phyloP scores from a whole-genome alignment of 1,140 invertebrate species.

The Notospermus geniculatus region DNA sequence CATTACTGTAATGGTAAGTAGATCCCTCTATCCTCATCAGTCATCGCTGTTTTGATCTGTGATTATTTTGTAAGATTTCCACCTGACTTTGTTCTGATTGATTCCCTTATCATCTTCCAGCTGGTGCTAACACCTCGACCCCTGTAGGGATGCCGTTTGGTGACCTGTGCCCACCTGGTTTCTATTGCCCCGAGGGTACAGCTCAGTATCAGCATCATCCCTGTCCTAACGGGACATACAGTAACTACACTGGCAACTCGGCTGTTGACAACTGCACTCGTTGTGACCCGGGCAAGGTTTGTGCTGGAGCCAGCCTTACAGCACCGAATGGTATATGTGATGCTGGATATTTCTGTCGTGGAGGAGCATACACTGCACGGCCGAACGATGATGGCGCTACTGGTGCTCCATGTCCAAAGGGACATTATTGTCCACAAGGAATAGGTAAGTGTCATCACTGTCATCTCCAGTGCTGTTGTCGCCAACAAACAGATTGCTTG shows the following conservation, averaged over 20 bases:
- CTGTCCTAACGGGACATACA: constrained; percentile 49
- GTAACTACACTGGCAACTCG: constrained; percentile 32
- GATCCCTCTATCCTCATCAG: too few species aligned
- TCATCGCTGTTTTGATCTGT: too few species aligned
- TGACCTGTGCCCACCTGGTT: constrained; percentile 45
- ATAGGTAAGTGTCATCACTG: constrained; percentile 28
- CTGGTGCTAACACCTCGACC: constrained; percentile 35
- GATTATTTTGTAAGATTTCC: too few species aligned
- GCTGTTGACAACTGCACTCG: constrained; percentile 33
- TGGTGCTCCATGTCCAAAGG: constrained; percentile 37
- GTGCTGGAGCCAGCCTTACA: constrained; percentile 37
- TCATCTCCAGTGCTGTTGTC: too few species aligned
- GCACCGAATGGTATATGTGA: constrained; percentile 43
- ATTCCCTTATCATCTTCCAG: not conserved
- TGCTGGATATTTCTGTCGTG: constrained; percentile 42
- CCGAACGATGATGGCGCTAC: constrained; percentile 46
- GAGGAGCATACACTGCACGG: constrained; percentile 36
- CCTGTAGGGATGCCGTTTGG: constrained; percentile 35
- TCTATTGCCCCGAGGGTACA: constrained; percentile 47
- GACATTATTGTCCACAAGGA: constrained; percentile 44
- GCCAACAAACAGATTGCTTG: too few species aligned
- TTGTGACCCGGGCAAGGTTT: constrained; percentile 44
- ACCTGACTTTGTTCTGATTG: too few species aligned
- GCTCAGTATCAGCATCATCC: constrained; percentile 33
- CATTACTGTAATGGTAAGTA: constrained; percentile 34